Conservation (phyloP, 1,140 invertebrate genomes). For the Sarcophaga peregrina region DNA sequence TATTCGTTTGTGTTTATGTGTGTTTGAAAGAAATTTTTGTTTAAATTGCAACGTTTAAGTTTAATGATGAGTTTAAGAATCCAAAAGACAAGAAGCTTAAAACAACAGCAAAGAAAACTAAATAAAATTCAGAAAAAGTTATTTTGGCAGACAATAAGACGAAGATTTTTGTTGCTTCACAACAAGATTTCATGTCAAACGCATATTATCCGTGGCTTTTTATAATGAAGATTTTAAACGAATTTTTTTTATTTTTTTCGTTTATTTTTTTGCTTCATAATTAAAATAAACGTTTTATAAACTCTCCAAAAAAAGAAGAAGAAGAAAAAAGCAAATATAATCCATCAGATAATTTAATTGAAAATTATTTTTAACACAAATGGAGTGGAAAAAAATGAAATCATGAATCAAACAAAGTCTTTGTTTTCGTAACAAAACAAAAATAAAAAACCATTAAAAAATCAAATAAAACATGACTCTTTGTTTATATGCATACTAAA, state of each 20-base stretch:
- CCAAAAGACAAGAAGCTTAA: too few relatives aligned
- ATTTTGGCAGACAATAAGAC: background rate
- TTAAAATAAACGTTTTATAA: slow-evolving; percentile 16
- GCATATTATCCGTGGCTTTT: background rate
- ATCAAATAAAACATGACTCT: too few relatives aligned
- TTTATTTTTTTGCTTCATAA: background rate
- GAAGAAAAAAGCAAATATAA: background rate
- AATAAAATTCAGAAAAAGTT: background rate
- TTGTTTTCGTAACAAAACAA: too few relatives aligned
- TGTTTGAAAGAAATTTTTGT: background rate
- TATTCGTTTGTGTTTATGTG: background rate
- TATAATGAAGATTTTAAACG: background rate
- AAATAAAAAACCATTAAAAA: too few relatives aligned
- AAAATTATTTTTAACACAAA: too few relatives aligned
- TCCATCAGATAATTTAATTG: too few relatives aligned
- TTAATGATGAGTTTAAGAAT: background rate
- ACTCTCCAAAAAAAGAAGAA: background rate
- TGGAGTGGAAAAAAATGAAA: too few relatives aligned
- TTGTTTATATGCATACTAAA: too few relatives aligned
- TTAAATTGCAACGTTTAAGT: slow-evolving; percentile 7
- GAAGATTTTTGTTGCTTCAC: background rate
- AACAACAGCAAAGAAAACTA: too few relatives aligned
- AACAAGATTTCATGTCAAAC: slow-evolving; percentile 2
- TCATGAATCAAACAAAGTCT: too few relatives aligned
- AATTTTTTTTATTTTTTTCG: background rate